Percentiles rank a stretch among this genome's conserved stretches.
Conservation (phyloP, 2,113 vertebrate genomes). For the Condylura cristata region DNA sequence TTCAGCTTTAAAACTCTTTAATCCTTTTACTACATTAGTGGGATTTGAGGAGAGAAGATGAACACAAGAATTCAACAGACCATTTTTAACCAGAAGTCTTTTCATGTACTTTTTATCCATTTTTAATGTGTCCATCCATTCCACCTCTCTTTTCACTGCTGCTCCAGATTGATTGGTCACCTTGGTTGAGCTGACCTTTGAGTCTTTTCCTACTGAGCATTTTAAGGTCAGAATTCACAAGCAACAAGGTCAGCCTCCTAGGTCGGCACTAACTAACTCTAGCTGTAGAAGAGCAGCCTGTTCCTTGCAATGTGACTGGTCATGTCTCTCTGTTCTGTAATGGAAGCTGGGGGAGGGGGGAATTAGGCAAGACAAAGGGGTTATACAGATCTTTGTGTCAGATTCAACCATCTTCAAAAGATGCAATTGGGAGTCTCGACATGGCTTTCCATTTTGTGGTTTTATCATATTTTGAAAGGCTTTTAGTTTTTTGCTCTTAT, state of each 20-base stretch:
- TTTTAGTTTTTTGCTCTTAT: background rate
- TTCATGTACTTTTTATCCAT: conserved; percentile 23
- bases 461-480: background rate
- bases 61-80: background rate
- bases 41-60: background rate
- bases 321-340: background rate
- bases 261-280: fast-evolving
- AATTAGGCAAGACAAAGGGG: background rate
- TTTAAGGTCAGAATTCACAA: background rate
- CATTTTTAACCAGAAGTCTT: conserved; percentile 35
- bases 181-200: background rate
- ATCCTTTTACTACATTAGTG: background rate
- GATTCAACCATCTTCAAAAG: background rate
- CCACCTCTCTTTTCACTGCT: background rate
- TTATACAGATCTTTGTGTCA: background rate
- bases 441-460: background rate
- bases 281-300: background rate
- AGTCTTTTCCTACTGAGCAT: background rate
- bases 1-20: background rate
- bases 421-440: background rate
- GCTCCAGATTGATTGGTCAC: background rate
- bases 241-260: background rate
- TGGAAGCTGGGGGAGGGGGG: background rate
- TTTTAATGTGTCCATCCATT: background rate
- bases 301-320: background rate